phyloP scores from a whole-genome alignment of 2,113 vertebrate genomes.

The Hippocampus comes region DNA sequence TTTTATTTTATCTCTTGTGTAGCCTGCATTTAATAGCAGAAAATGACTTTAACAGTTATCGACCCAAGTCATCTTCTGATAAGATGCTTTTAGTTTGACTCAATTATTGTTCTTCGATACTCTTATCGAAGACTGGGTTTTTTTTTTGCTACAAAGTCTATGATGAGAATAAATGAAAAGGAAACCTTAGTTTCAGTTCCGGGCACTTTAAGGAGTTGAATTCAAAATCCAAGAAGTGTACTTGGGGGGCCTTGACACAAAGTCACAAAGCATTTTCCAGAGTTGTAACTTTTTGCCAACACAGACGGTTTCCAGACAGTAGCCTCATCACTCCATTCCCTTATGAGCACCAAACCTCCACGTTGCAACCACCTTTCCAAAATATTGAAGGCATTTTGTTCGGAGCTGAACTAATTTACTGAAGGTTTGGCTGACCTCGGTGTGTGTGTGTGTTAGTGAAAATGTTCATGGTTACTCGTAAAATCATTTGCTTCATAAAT shows the following conservation, averaged over 20 bases:
- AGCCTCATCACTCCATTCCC: neutral
- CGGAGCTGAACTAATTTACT: conserved; percentile 16
- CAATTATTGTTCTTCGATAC: too few relatives aligned
- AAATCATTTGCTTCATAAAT: conserved; percentile 55
- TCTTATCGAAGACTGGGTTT: too few relatives aligned
- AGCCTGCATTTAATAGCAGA: too few relatives aligned
- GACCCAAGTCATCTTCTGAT: too few relatives aligned
- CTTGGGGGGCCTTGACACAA: too few relatives aligned
- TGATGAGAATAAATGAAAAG: neutral
- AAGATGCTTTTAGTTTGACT: too few relatives aligned
- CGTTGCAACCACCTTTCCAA: conserved; percentile 12
- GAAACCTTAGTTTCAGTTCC: neutral
- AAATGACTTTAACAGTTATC: too few relatives aligned
- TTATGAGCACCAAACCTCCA: conserved; percentile 6
- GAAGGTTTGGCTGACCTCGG: neutral
- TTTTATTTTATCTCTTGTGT: too few relatives aligned
- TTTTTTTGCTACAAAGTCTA: neutral
- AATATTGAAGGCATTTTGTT: conserved; percentile 3
- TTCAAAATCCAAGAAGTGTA: too few relatives aligned
- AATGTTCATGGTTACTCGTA: conserved; percentile 22
- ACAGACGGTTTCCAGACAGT: neutral
- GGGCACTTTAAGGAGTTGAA: too few relatives aligned
- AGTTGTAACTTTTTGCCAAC: neutral
- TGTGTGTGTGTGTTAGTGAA: neutral
- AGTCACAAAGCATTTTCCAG: too few relatives aligned